Percentiles rank a stretch among this genome's conserved stretches.
phyloP scores from a whole-genome alignment of 2,888 invertebrate genomes.

The Scaptomyza flava region DNA sequence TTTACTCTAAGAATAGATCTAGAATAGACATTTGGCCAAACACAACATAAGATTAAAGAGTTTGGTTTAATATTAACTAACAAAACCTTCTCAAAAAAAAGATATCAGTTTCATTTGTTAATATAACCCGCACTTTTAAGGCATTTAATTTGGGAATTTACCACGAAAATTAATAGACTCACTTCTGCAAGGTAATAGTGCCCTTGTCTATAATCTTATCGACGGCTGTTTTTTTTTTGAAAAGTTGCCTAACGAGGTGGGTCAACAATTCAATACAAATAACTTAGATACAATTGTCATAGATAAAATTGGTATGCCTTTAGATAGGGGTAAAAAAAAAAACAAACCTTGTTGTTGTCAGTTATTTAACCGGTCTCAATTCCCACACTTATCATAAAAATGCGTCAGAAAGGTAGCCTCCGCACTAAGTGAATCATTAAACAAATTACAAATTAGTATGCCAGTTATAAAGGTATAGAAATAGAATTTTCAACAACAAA shows the following conservation, averaged over 20 bases:
- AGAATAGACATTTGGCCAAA: not conserved
- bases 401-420: conserved; percentile 32
- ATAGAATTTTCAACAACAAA: conserved; percentile 44
- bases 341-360: not conserved
- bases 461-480: conserved; percentile 66
- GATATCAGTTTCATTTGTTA: not conserved
- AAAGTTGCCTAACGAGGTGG: conserved; percentile 49
- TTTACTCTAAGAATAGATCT: too few relatives aligned
- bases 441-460: conserved; percentile 77
- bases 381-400: conserved; percentile 65
- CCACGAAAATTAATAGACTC: conserved; percentile 11
- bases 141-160: not conserved
- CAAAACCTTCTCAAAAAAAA: not conserved
- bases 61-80: not conserved
- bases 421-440: conserved; percentile 72
- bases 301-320: conserved; percentile 22
- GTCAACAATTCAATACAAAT: conserved; percentile 60
- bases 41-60: not conserved
- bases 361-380: conserved; percentile 30
- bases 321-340: conserved; percentile 18
- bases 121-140: conserved; percentile 29
- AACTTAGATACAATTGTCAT: conserved; percentile 15
- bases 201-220: conserved; percentile 57
- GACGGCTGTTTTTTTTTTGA: conserved; percentile 3
- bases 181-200: conserved; percentile 34